Base-by-base conservation (phyloP, 2,113 vertebrate species). In the Psittacula cyanocephala region DNA sequence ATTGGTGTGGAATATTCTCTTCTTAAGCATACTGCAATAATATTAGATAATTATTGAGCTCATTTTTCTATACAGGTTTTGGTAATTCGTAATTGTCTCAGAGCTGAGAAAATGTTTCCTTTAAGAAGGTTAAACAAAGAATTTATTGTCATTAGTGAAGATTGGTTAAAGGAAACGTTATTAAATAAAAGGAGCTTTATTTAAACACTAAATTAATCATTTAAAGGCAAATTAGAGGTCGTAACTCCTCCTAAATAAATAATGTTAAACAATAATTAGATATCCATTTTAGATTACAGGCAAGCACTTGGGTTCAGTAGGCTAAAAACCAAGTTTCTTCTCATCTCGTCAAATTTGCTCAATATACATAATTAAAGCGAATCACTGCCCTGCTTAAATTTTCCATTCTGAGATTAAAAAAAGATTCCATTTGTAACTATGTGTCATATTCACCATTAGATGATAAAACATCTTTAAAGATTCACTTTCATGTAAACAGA, bases 201-300 rank as follows among this genome's bases (percentile, higher is more conserved):
- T 98, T 98, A 98, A 98, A 98, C 98, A 98, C 97, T 97, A 98
- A 98, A 98, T 98, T 98, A 99, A 99, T 99, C 96, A 98, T 98
- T 98, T 98, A 98, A 98, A 98, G 96, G 96, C 98, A 98, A 99
- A 99, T 99, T 98, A 99, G 97, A 98, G 97, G 97, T 98, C 97
- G 64, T 98, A 97, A 98, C 98, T 97, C 91, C 94, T 97, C 93
- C 97, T 98, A 98, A 97, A 96, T 95, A 98, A 98, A 98, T 98
- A 98, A 97, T 97, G 97, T 97, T 97, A 97, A 96, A 95, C 97
- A 97, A 97, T 98, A 98, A 98, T 98, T 97, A 98, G 97, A 98
- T 98, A 96, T 53, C 97, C 96, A 95, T 98, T 98, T 97, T 93
- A 98, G 98, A 98, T 97, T 97, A 97, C 72, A 94, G 81, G 88